phyloP scores from a whole-genome alignment of 1,140 invertebrate genomes.

The Drosophila azteca region DNA sequence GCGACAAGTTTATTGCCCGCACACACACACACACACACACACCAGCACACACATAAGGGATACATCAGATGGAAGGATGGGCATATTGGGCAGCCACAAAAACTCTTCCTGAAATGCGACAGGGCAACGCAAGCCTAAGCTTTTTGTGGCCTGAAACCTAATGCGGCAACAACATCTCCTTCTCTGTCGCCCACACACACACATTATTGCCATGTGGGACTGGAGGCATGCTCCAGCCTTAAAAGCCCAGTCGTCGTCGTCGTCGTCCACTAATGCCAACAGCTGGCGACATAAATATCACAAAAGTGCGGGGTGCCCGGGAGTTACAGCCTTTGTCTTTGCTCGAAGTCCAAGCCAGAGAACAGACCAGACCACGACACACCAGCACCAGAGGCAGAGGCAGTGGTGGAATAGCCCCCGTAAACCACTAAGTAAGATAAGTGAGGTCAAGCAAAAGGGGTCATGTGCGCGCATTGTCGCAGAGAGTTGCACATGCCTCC shows the following conservation, averaged over 20 bases:
- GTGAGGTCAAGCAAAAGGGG: slow-evolving; percentile 81
- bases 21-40: slow-evolving; percentile 62
- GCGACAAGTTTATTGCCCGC: slow-evolving; percentile 80
- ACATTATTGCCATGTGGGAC: slow-evolving; percentile 58
- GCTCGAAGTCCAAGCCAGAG: slow-evolving; percentile 6
- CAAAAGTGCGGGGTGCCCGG: slow-evolving; percentile 7
- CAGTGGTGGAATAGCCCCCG: no score
- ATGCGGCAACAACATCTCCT: slow-evolving; percentile 61
- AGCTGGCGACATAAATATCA: slow-evolving; percentile 80
- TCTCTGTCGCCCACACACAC: slow-evolving; percentile 17
- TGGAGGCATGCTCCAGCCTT: slow-evolving; percentile 65
- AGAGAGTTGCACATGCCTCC: slow-evolving; percentile 27
- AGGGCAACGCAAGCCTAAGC: slow-evolving; percentile 61
- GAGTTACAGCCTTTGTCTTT: slow-evolving; percentile 55
- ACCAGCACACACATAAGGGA: slow-evolving; percentile 41
- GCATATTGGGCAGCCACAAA: slow-evolving; percentile 55
- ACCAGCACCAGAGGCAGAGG: slow-evolving; percentile 16
- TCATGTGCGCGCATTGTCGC: slow-evolving; percentile 80
- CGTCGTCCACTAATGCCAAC: slow-evolving; percentile 75
- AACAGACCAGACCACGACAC: slow-evolving; percentile 17
- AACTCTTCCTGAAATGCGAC: slow-evolving; percentile 37
- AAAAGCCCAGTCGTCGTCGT: slow-evolving; percentile 54
- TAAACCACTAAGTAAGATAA: slow-evolving; percentile 82
- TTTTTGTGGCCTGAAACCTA: slow-evolving; percentile 77
- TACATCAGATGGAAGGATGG: slow-evolving; percentile 9